Percentiles rank a stretch among this genome's conserved stretches.
These are phyloP conservation scores for Argopecten irradians DNA, from an alignment of 1,140 invertebrate genomes.

Conservation along the genomic window DNA sequence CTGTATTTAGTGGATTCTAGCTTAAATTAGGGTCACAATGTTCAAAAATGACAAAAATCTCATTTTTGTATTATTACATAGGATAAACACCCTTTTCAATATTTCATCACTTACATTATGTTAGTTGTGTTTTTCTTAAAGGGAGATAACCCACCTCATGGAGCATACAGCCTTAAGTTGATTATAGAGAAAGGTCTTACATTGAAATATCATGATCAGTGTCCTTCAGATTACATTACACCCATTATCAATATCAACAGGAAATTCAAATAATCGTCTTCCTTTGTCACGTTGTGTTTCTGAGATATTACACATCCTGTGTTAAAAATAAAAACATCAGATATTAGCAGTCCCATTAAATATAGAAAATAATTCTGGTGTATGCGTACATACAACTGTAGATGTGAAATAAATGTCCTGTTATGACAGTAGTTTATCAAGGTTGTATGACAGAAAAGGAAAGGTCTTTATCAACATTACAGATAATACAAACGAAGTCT, in stretches of 20 bases:
- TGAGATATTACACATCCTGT: no score
- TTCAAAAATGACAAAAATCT: no score
- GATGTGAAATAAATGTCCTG: neutral
- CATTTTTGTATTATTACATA: no score
- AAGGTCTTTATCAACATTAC: neutral
- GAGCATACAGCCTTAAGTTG: neutral
- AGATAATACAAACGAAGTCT: neutral
- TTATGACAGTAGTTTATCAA: neutral
- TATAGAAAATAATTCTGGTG: neutral
- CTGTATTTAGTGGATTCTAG: no score
- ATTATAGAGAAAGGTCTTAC: neutral
- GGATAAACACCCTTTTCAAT: no score
- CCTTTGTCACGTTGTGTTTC: no score
- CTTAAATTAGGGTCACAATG: no score
- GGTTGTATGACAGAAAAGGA: neutral
- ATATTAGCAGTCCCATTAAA: neutral
- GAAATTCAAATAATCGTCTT: no score
- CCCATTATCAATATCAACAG: no score
- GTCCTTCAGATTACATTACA: neutral
- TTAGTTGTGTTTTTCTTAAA: neutral
- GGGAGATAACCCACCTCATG: neutral
- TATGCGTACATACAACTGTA: no score
- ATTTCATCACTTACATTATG: no score
- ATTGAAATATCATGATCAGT: neutral
- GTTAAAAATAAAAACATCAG: no score